phyloP scores from a whole-genome alignment of 2,888 invertebrate genomes.

The Druceiella hillmani region DNA sequence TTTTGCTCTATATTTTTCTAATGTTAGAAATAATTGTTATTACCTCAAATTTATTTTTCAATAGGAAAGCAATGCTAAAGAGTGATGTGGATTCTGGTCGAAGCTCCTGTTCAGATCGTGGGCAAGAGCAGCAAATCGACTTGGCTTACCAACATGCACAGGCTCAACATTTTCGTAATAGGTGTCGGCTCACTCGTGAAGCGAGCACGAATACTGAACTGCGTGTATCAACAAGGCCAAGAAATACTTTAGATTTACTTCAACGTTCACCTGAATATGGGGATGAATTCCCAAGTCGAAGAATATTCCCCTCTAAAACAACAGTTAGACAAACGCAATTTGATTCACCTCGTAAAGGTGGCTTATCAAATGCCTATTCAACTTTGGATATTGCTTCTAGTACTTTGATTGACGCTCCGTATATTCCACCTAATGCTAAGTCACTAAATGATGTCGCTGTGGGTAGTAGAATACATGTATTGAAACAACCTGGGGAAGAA shows the following conservation, averaged over 20 bases:
- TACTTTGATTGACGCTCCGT: conserved; percentile 37
- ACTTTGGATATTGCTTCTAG: conserved; percentile 44
- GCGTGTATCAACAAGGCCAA: conserved; percentile 40
- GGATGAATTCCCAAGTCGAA: conserved; percentile 45
- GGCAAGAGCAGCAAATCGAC: too few relatives aligned
- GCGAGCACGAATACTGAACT: conserved; percentile 49
- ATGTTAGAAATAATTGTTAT: too few relatives aligned
- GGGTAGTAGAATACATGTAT: conserved; percentile 28
- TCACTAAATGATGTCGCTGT: conserved; percentile 34
- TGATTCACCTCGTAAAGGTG: conserved; percentile 38
- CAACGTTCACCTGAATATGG: conserved; percentile 49
- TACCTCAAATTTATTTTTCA: too few relatives aligned
- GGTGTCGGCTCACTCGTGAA: conserved; percentile 36
- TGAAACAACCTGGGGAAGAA: conserved; percentile 22
- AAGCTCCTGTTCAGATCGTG: conserved; percentile 47
- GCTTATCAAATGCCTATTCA: conserved; percentile 44
- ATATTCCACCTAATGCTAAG: conserved; percentile 32
- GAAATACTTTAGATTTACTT: conserved; percentile 35
- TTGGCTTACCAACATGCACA: too few relatives aligned
- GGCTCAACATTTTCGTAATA: too few relatives aligned
- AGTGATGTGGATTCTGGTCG: conserved; percentile 48
- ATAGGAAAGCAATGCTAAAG: too few relatives aligned
- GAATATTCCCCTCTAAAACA: conserved; percentile 32
- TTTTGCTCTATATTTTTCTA: too few relatives aligned
- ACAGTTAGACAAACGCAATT: conserved; percentile 38